Percentiles rank a stretch among this genome's conserved stretches.
These are phyloP conservation scores for Hemicordylus capensis DNA, from an alignment of 2,113 vertebrate genomes.

Conservation along the genomic window DNA sequence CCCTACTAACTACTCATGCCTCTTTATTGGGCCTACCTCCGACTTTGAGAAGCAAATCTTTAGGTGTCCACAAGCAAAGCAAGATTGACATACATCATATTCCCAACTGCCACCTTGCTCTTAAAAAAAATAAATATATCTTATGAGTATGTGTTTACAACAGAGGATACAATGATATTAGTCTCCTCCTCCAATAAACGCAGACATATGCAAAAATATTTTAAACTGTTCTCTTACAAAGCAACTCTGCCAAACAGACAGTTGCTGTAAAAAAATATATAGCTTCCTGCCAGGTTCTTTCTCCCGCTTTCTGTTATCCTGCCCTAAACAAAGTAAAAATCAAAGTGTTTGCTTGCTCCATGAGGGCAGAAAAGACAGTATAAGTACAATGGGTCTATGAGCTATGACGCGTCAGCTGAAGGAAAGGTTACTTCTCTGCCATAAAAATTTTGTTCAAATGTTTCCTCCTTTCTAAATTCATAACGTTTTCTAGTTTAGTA, in stretches of 20 bases:
- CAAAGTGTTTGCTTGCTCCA: conserved; percentile 56
- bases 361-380: conserved; percentile 42
- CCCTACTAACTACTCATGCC: not conserved
- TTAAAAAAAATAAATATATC: not conserved
- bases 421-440: conserved; percentile 20
- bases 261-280: conserved; percentile 59
- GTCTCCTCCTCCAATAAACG: conserved; percentile 28
- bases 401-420: conserved; percentile 22
- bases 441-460: conserved; percentile 8
- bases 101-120: not conserved
- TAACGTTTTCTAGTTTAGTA: accelerated
- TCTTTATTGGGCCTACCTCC: not conserved
- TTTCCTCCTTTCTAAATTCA: not conserved
- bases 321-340: conserved; percentile 53
- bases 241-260: conserved; percentile 62
- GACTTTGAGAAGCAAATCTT: not conserved
- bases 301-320: conserved; percentile 35
- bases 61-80: not conserved
- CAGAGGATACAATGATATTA: conserved; percentile 27
- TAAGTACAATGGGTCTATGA: conserved; percentile 35
- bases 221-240: conserved; percentile 51
- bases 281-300: conserved; percentile 59
- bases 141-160: conserved; percentile 8
- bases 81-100: not conserved
- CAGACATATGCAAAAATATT: conserved; percentile 30